These are phyloP conservation scores for Threskiornis aethiopicus DNA, from an alignment of 2,797 vertebrate genomes.

Conservation along the genomic window DNA sequence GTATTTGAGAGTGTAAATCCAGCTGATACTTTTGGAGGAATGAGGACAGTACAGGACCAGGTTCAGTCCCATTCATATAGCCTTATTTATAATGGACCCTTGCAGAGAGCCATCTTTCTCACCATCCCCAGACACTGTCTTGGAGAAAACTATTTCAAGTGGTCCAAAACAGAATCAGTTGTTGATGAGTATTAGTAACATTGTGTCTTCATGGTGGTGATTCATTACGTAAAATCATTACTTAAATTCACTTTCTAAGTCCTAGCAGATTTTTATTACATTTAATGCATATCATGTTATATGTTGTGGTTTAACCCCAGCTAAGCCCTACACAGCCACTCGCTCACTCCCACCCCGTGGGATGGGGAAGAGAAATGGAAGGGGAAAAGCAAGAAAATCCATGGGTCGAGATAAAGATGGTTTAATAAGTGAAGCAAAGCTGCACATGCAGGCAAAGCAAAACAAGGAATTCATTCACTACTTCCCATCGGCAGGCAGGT, in stretches of 20 bases:
- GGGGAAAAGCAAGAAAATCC: neutral
- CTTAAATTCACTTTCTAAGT: neutral
- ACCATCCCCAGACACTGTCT: neutral
- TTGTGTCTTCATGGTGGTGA: neutral
- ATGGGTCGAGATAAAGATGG: neutral
- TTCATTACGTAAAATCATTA: neutral
- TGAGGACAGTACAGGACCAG: neutral
- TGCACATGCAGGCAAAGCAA: neutral
- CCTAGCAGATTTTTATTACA: neutral
- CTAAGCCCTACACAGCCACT: neutral
- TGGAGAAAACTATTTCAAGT: neutral
- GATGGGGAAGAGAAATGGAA: neutral
- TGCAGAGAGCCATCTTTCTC: neutral
- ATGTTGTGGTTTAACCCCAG: neutral
- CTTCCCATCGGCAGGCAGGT: neutral
- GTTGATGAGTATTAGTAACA: neutral
- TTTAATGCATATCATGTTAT: neutral
- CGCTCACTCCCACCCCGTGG: neutral
- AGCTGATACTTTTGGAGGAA: neutral
- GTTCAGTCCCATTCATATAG: neutral
- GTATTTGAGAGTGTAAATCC: neutral
- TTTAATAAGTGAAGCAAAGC: neutral
- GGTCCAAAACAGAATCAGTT: neutral
- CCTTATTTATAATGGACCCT: neutral
- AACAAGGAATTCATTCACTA: neutral